phyloP scores from a whole-genome alignment of 1,140 invertebrate species.

The Tenebrio molitor region DNA sequence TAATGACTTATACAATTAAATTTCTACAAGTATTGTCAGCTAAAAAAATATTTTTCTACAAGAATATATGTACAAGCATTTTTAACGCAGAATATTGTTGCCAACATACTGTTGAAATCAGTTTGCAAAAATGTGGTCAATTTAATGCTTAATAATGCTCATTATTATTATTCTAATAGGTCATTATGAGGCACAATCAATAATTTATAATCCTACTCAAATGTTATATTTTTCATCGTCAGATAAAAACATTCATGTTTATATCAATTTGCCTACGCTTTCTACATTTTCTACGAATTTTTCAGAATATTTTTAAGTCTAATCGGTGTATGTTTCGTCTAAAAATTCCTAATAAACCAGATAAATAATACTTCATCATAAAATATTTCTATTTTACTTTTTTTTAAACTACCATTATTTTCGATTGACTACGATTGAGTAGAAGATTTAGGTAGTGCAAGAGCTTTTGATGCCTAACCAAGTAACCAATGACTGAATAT shows the following conservation, averaged over 20 bases:
- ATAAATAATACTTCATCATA: too few relatives aligned
- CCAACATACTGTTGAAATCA: constrained; percentile 24
- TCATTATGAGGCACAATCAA: constrained; percentile 56
- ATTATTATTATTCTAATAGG: constrained; percentile 43
- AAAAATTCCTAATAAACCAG: too few relatives aligned
- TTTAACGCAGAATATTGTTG: constrained; percentile 41
- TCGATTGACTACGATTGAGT: too few relatives aligned
- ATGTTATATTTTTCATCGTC: too few relatives aligned
- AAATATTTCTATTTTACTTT: too few relatives aligned
- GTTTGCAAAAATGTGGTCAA: constrained; percentile 31
- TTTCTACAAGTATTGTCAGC: constrained; percentile 60
- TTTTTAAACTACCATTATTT: too few relatives aligned
- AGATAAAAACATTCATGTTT: constrained; percentile 1
- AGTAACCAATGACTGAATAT: too few relatives aligned
- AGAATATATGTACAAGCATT: constrained; percentile 60
- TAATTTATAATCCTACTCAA: constrained; percentile 47
- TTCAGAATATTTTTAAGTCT: too few relatives aligned
- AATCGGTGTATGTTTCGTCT: background rate
- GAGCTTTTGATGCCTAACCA: too few relatives aligned
- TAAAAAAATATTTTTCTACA: constrained; percentile 64
- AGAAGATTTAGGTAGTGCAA: too few relatives aligned
- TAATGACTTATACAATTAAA: constrained; percentile 10
- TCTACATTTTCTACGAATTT: too few relatives aligned
- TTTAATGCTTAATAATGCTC: constrained; percentile 24
- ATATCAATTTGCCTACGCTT: too few relatives aligned